These are phyloP conservation scores for Drosophila lutescens DNA, from an alignment of 2,888 invertebrate species.

Conservation along the genomic window DNA sequence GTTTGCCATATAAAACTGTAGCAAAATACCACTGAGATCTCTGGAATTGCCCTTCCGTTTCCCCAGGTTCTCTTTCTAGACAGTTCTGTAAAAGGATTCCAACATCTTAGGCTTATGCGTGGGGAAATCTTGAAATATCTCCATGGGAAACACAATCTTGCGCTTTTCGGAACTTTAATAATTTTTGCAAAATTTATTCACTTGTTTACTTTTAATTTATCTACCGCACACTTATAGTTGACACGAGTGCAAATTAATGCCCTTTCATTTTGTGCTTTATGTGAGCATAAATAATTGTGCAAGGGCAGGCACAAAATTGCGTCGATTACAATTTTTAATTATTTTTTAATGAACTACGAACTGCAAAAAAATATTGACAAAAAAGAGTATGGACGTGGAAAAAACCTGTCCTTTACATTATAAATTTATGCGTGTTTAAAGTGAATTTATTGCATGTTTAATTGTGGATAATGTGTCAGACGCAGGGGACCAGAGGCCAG, in stretches of 20 bases:
- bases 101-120: constrained; percentile 3
- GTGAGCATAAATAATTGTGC: constrained; percentile 75
- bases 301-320: constrained; percentile 68
- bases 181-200: constrained; percentile 53
- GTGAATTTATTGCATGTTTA: constrained; percentile 71
- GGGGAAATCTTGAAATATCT: constrained; percentile 3
- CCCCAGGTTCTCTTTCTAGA: constrained; percentile 31
- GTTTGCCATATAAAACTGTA: constrained; percentile 76
- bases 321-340: constrained; percentile 74
- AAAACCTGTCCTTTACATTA: constrained; percentile 29
- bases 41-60: neutral
- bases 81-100: constrained; percentile 46
- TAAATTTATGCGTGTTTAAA: constrained; percentile 65
- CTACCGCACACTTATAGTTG: constrained; percentile 73
- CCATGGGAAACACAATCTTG: neutral
- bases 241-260: constrained; percentile 72
- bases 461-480: constrained; percentile 56
- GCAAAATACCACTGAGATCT: constrained; percentile 45
- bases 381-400: constrained; percentile 11
- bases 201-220: constrained; percentile 74
- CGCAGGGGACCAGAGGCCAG: constrained; percentile 16
- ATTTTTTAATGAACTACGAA: constrained; percentile 75
- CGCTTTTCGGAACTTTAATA: constrained; percentile 34
- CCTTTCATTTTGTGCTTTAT: constrained; percentile 76
- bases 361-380: constrained; percentile 34